These are phyloP conservation scores for Sinopyrophorus schimmeli DNA, from an alignment of 2,888 invertebrate genomes.

Conservation along the genomic window DNA sequence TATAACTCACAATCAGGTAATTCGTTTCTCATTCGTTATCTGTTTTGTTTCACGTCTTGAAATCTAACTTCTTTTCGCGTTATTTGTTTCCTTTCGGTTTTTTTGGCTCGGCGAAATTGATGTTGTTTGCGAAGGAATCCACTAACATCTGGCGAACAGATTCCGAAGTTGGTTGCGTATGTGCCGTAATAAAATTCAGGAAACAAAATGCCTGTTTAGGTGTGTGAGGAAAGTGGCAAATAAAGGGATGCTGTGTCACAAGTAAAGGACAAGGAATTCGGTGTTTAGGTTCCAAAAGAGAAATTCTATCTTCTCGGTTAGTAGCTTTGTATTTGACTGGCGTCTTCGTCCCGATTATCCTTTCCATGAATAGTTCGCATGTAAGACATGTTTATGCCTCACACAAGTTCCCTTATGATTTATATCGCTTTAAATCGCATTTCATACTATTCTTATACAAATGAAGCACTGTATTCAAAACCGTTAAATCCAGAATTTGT, in stretches of 20 bases:
- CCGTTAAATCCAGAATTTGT: conserved; percentile 39
- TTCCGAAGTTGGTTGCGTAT: neutral
- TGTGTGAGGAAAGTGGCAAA: conserved; percentile 16
- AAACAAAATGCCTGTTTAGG: conserved; percentile 4
- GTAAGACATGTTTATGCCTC: conserved; percentile 31
- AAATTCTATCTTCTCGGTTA: conserved; percentile 22
- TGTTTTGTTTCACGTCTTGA: neutral
- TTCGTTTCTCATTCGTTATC: neutral
- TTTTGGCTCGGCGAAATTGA: no score
- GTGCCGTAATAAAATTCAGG: conserved; percentile 3
- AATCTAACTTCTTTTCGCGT: neutral
- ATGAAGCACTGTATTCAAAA: conserved; percentile 34
- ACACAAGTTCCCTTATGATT: conserved; percentile 35
- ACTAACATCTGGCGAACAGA: neutral
- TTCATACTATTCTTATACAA: conserved; percentile 40
- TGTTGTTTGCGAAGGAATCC: neutral
- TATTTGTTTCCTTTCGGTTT: neutral
- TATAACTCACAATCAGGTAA: neutral
- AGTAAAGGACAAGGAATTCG: conserved; percentile 25
- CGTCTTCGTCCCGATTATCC: conserved; percentile 28
- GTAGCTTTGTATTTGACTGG: conserved; percentile 26
- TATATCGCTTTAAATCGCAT: conserved; percentile 37
- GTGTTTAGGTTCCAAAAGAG: conserved; percentile 23
- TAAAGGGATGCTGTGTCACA: conserved; percentile 25
- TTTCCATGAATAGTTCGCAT: conserved; percentile 24